Evolutionary conservation across 2,113 vertebrate genomes (phyloP).

Genomic region (Heliornis fulica): DNA sequence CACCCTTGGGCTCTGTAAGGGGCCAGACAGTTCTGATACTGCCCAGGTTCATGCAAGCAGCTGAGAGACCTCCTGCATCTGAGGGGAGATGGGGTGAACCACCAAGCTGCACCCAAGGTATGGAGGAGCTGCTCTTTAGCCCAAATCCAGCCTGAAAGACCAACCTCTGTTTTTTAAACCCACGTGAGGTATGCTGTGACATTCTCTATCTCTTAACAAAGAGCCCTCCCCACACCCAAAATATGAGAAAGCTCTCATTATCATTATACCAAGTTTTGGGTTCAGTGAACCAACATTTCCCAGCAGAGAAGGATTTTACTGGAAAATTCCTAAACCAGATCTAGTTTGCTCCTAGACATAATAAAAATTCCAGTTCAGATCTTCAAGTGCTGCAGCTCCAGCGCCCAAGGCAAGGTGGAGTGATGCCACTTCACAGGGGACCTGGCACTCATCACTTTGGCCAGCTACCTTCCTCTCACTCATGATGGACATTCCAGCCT

Average conservation of each 20-base stretch:
- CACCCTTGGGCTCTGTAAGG: background rate
- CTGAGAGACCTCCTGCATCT: background rate
- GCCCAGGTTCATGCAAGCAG: fast-evolving
- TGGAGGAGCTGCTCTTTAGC: background rate
- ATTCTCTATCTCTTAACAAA: background rate
- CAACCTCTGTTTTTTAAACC: background rate
- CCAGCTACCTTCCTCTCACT: background rate
- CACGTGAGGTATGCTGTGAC: background rate
- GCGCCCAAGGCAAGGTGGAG: background rate
- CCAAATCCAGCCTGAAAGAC: background rate
- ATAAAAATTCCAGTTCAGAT: background rate
- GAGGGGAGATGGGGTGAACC: background rate
- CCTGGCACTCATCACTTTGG: background rate
- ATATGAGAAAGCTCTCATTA: background rate
- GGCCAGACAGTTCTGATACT: background rate
- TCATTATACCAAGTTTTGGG: background rate
- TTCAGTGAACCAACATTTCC: background rate
- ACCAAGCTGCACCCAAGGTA: background rate
- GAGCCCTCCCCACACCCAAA: background rate
- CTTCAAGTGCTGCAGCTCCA: background rate
- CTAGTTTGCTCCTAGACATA: background rate
- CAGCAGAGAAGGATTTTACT: background rate
- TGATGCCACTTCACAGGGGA: background rate
- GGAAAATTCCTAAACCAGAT: background rate
- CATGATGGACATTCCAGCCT: background rate